Base-by-base conservation (phyloP, 2,888 invertebrate species). In the Boloria selene region DNA sequence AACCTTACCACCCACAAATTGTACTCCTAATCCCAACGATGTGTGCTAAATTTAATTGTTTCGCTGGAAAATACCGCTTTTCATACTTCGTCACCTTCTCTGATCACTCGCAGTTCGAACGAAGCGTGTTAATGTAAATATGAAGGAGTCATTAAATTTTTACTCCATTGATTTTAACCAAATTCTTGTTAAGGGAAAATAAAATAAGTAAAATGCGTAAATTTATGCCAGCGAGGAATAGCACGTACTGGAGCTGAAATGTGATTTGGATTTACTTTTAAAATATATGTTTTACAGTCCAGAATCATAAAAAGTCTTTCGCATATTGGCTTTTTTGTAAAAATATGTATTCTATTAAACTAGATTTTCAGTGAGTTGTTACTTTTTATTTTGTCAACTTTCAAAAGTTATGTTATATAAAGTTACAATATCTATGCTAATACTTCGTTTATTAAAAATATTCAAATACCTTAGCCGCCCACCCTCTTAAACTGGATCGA, bases 111-210 rank as follows among this genome's bases (percentile, higher is more conserved):
- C 78, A 81, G 79, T 82, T 82, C 80, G 77, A 84, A 82, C 80
- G 77, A 84, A 82, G 79, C 80, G 83, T 86, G 86, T 88, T 87
- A 88, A 88, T 85, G 83, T 80, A 83, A 86, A 85, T 86, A 79
- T 85, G 84, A 87, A 86, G 87, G 86, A 87, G 84, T 87, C 90
- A 90, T 91, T 90, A 90, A 88, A 90, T 91, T 87, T 85, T 78
- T 87, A 59, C 64, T 59, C 59, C 22, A 67, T 58, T 67, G 62
- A 59, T 58, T 65, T 61, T 54, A 42, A 65, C 54, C 65, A 50
- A 58, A 51, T 64, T 47, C 47, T 64, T 59, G 58, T 53, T 47
- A 31, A 53, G 45, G 10, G 50, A 26, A 47, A 59, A 52, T 31
- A 65, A 70, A 66, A 66, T 63, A 71, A 61, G 63, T 67, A 50